Conservation (phyloP, 2,797 vertebrate genomes). For the Remorina albescens region DNA sequence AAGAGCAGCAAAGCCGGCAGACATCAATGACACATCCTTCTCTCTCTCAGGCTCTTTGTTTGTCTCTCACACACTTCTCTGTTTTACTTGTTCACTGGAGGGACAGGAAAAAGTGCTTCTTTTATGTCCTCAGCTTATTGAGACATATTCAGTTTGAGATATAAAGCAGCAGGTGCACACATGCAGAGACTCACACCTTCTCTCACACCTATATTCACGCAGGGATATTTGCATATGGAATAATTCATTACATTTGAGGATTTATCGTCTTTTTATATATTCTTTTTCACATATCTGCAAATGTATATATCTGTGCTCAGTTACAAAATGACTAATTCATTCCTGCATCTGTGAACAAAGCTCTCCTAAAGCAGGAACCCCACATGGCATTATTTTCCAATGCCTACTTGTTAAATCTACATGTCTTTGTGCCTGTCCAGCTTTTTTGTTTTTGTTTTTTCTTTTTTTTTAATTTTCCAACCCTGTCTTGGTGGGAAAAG, state of each 20-base stretch:
- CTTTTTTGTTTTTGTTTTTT: neutral
- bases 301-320: neutral
- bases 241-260: neutral
- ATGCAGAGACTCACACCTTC: slow-evolving; percentile 1
- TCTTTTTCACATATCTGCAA: neutral
- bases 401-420: slow-evolving; percentile 10
- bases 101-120: neutral
- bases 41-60: neutral
- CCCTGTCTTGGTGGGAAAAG: slow-evolving; percentile 25
- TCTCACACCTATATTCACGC: neutral
- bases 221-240: slow-evolving; percentile 2
- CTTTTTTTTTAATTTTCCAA: neutral
- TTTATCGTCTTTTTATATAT: neutral
- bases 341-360: slow-evolving; percentile 25
- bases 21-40: slow-evolving; percentile 56
- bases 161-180: slow-evolving; percentile 1
- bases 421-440: neutral
- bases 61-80: slow-evolving; percentile 11
- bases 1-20: slow-evolving; percentile 49
- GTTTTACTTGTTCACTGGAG: slow-evolving; percentile 30
- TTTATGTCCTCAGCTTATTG: slow-evolving; percentile 18
- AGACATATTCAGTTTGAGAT: slow-evolving; percentile 23
- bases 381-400: neutral
- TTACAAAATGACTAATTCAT: slow-evolving; percentile 14
- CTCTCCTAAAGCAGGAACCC: neutral